Conservation (phyloP, 2,888 invertebrate genomes). For the Diarsia rubi region DNA sequence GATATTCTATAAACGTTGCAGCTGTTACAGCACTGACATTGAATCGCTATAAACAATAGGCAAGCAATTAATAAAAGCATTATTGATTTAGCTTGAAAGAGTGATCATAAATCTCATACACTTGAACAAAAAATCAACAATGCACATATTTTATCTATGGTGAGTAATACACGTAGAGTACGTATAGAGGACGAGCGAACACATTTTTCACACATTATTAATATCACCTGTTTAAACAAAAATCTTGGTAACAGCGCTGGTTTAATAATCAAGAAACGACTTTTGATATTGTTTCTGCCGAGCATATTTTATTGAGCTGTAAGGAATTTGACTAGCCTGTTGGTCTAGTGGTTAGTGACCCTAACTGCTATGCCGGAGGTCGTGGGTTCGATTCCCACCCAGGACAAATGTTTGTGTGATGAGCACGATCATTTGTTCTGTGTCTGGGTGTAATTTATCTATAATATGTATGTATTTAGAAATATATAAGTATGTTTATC, state of each 20-base stretch:
- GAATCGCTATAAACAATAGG: neutral
- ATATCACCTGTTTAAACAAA: slow-evolving; percentile 48
- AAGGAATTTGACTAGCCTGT: no score
- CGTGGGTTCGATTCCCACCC: no score
- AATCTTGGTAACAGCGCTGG: neutral
- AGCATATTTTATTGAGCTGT: neutral
- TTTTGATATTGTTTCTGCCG: neutral
- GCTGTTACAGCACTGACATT: neutral
- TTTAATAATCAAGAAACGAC: slow-evolving; percentile 13
- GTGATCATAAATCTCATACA: neutral
- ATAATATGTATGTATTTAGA: no score
- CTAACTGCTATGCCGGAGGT: no score
- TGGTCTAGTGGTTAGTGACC: no score
- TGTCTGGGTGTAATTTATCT: no score
- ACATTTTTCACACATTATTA: slow-evolving; percentile 22
- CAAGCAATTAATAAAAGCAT: neutral
- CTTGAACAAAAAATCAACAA: neutral
- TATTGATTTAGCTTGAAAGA: slow-evolving; percentile 2
- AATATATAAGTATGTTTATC: no score
- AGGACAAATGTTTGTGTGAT: no score
- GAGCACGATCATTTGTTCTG: no score
- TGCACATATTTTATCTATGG: neutral
- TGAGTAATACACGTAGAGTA: slow-evolving; percentile 9
- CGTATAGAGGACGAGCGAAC: slow-evolving; percentile 33
- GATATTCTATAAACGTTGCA: neutral